phyloP scores from a whole-genome alignment of 1,140 invertebrate genomes.

The Brachionus angularis region DNA sequence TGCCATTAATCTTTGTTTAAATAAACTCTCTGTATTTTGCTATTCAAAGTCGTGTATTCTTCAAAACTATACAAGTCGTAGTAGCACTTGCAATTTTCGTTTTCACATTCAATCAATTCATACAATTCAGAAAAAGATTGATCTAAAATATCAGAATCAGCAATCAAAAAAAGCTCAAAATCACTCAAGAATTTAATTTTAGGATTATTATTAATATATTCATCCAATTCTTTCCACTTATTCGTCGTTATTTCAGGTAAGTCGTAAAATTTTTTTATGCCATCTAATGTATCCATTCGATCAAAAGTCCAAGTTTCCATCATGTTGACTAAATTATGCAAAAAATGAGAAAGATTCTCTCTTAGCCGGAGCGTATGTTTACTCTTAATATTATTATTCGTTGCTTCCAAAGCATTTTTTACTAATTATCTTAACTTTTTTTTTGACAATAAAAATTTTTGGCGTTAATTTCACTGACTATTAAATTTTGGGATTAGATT shows the following conservation, averaged over 20 bases:
- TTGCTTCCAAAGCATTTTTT: not conserved
- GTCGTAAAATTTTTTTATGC: not conserved
- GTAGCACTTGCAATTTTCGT: too few species aligned
- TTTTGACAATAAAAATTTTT: too few species aligned
- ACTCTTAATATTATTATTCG: too few species aligned
- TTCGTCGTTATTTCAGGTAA: not conserved
- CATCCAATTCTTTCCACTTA: not conserved
- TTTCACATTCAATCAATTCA: too few species aligned
- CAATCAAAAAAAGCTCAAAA: not conserved
- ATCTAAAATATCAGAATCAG: not conserved
- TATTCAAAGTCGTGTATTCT: too few species aligned
- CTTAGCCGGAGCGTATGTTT: not conserved
- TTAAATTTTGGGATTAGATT: too few species aligned
- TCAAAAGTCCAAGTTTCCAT: conserved; percentile 3
- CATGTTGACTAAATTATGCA: not conserved
- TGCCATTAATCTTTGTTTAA: too few species aligned
- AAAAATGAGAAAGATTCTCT: not conserved
- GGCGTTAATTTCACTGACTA: too few species aligned
- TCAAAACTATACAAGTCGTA: too few species aligned
- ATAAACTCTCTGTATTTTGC: too few species aligned
- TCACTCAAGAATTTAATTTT: not conserved
- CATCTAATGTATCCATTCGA: not conserved
- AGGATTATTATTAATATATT: not conserved
- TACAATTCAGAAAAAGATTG: too few species aligned
- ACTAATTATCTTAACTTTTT: too few species aligned